Evolutionary conservation across 2,888 invertebrate genomes (phyloP), one percentile per base, ranked within the genome.

Genomic region (Catocala fraxini): DNA sequence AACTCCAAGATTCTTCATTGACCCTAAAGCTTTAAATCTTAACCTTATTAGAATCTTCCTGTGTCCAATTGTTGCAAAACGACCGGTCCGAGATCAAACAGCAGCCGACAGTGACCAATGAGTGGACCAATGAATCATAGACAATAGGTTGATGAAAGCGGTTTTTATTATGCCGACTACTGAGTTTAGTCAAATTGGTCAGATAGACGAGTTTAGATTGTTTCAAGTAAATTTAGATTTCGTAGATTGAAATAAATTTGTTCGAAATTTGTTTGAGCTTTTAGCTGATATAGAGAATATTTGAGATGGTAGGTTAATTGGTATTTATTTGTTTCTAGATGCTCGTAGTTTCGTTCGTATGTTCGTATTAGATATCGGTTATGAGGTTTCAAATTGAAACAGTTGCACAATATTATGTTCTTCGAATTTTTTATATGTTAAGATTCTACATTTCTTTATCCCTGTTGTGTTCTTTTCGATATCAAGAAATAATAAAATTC

Each of bases 31-130:
- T 85, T 84, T 84, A 91, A 93, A 92, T 92, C 93, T 87, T 89
- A 88, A 91, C 88, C 90, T 87, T 85, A 91, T 93, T 92, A 92
- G 88, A 85, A 87, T 87, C 89, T 91, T 91, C 93, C 92, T 90
- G 90, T 85, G 78, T 73, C 73, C 76, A 78, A 88, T 84, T 88
- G 85, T 89, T 88, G 87, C 84, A 82, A 89, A 90, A 90, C 81
- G 81, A 71, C 79, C 87, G 85, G 77, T 39, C 86, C 76, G 72
- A 81, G 83, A 75, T 91, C 89, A 89, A 89, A 63, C 51, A 35
- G 9, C 6, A 84, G 65, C 47, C 61, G 76, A 83, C 73, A 75
- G 73, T 71, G 81, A 75, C 87, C 85, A 91, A 89, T 90, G 82
- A 85, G 77, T 77, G 68, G 55, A 63, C 73, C 35, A 69, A 64